A percentile compares a stretch with the other conserved stretches of the same genome.
Evolutionary conservation across 2,797 vertebrate genomes (phyloP).

Genomic region (Otolemur crassicaudatus): DNA sequence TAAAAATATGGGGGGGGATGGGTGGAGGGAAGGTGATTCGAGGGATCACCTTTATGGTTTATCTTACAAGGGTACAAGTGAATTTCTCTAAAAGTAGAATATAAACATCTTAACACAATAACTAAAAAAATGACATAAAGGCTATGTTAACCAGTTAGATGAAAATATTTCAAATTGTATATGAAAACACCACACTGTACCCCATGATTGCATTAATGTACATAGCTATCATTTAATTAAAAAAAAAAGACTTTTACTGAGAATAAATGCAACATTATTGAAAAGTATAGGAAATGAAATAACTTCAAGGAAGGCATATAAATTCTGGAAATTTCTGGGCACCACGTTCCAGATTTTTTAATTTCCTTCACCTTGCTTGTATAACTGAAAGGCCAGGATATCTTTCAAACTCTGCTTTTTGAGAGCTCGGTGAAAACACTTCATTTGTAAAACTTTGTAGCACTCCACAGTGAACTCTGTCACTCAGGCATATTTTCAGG

Average conservation of each 20-base stretch:
- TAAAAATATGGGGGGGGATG: too few species aligned
- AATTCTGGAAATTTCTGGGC: background rate
- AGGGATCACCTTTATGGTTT: too few species aligned
- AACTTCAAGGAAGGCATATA: background rate
- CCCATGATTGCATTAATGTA: too few species aligned
- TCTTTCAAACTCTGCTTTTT: background rate
- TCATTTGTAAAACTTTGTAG: background rate
- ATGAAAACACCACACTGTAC: too few species aligned
- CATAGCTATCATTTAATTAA: too few species aligned
- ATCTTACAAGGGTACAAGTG: too few species aligned
- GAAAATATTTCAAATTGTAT: too few species aligned
- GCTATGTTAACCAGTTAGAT: too few species aligned
- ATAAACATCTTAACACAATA: too few species aligned
- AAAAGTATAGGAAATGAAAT: background rate
- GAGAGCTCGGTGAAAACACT: background rate
- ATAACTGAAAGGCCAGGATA: background rate
- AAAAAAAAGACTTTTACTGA: background rate
- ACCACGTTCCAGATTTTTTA: background rate
- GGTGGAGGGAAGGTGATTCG: too few species aligned
- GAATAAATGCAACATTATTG: background rate
- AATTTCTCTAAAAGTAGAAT: too few species aligned
- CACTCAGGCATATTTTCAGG: background rate
- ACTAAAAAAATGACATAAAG: too few species aligned
- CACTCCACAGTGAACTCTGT: background rate
- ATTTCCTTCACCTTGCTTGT: background rate